Conservation (phyloP, 2,888 invertebrate genomes). For the Aplocera efformata region DNA sequence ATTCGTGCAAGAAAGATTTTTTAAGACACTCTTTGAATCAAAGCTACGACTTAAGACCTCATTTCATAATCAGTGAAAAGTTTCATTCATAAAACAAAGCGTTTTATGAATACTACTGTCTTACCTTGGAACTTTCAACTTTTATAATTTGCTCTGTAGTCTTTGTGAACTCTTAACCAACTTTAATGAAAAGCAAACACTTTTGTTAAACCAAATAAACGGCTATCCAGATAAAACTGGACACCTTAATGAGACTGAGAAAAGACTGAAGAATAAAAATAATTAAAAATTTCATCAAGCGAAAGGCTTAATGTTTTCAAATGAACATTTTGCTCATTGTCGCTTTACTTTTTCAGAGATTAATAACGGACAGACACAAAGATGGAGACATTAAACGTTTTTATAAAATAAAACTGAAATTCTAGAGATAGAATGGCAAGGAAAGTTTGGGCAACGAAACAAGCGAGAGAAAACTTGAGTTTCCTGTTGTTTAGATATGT, state of each 20-base stretch:
- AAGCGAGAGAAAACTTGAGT: constrained; percentile 20
- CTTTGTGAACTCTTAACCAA: constrained; percentile 12
- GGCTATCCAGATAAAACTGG: constrained; percentile 29
- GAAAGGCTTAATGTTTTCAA: constrained; percentile 47
- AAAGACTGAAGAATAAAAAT: constrained; percentile 34
- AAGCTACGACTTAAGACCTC: too few species aligned
- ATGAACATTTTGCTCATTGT: constrained; percentile 55
- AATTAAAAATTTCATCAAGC: constrained; percentile 57
- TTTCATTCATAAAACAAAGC: too few species aligned
- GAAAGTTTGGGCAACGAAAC: constrained; percentile 37
- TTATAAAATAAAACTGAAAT: constrained; percentile 53
- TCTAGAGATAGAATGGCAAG: constrained; percentile 57
- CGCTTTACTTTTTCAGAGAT: constrained; percentile 60
- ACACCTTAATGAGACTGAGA: constrained; percentile 27
- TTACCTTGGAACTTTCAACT: constrained; percentile 3
- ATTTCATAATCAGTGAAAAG: too few species aligned
- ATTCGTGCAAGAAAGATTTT: too few species aligned
- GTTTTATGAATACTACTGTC: background rate
- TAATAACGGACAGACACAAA: constrained; percentile 65
- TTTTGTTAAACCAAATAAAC: constrained; percentile 29
- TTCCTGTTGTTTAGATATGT: too few species aligned
- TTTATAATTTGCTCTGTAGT: background rate
- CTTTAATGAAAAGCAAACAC: constrained; percentile 18
- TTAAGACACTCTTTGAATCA: too few species aligned
- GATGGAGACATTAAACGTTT: constrained; percentile 69